phyloP scores from a whole-genome alignment of 2,113 vertebrate genomes.

The Triplophysa dalaica region DNA sequence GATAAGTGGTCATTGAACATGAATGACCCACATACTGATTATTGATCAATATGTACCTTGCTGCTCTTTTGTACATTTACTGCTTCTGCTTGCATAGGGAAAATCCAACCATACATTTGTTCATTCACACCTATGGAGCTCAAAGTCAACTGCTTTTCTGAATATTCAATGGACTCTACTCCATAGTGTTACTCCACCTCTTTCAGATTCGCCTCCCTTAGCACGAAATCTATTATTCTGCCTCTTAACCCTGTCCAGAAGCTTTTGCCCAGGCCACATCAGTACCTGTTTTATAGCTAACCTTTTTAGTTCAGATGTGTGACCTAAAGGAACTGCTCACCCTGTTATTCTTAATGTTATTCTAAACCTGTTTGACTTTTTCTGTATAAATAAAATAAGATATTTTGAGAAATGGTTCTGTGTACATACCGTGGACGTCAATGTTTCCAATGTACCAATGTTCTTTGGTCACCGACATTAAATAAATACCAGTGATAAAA shows the following conservation, averaged over 20 bases:
- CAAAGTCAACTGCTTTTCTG: constrained; percentile 31
- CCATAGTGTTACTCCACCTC: background rate
- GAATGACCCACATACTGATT: too few relatives aligned
- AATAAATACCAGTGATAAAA: too few relatives aligned
- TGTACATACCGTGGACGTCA: too few relatives aligned
- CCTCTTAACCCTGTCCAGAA: constrained; percentile 45
- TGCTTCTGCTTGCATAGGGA: background rate
- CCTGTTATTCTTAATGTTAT: too few relatives aligned
- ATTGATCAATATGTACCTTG: background rate
- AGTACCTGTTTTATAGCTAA: constrained; percentile 37
- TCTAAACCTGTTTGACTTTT: too few relatives aligned
- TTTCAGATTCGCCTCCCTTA: constrained; percentile 41
- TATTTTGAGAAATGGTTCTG: too few relatives aligned
- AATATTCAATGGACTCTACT: constrained; percentile 44
- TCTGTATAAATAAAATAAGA: too few relatives aligned
- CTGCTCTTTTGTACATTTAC: background rate
- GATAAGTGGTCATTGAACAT: too few relatives aligned
- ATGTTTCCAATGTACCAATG: too few relatives aligned
- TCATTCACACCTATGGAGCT: constrained; percentile 21
- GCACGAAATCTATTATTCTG: constrained; percentile 53
- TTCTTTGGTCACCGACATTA: too few relatives aligned
- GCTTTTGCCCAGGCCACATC: constrained; percentile 32
- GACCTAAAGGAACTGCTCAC: too few relatives aligned
- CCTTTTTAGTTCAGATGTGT: constrained; percentile 8
- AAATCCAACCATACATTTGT: constrained; percentile 19